Conservation (phyloP, 2,113 vertebrate genomes). For the Coptodon bakossiorum region DNA sequence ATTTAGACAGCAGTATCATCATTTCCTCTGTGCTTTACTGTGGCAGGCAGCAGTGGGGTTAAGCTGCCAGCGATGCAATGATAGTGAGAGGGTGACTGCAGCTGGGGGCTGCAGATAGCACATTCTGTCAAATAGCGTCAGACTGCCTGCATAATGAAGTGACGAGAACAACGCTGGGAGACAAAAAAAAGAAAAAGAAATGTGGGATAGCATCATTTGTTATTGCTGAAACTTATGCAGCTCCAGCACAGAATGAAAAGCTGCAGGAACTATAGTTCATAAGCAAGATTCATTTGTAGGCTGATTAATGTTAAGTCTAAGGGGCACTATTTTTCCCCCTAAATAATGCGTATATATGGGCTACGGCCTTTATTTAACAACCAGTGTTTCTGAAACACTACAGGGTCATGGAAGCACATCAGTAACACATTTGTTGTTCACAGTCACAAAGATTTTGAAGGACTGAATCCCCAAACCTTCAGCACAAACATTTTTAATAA, state of each 20-base stretch:
- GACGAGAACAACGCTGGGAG: slow-evolving; percentile 39
- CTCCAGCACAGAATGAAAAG: slow-evolving; percentile 9
- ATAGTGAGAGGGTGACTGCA: slow-evolving; percentile 68
- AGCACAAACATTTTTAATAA: not conserved
- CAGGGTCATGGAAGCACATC: not conserved
- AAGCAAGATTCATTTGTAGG: slow-evolving; percentile 53
- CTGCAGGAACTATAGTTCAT: slow-evolving; percentile 28
- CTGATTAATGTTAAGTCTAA: slow-evolving; percentile 64
- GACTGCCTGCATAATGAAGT: slow-evolving; percentile 77
- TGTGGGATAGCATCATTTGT: slow-evolving; percentile 61
- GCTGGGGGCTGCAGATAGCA: slow-evolving; percentile 78
- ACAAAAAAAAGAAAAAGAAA: slow-evolving; percentile 13
- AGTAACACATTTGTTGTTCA: not conserved
- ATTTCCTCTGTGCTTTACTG: slow-evolving; percentile 22
- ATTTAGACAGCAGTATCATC: slow-evolving; percentile 36
- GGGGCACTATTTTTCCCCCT: not conserved
- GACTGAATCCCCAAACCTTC: not conserved
- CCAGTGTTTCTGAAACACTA: not conserved
- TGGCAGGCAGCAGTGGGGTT: slow-evolving; percentile 63
- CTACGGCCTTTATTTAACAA: not conserved
- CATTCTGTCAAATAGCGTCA: slow-evolving; percentile 75
- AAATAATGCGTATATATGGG: not conserved
- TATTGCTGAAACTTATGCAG: slow-evolving; percentile 53
- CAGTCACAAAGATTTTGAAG: not conserved
- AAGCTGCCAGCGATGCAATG: slow-evolving; percentile 68